Conservation (phyloP, 2,888 invertebrate species). For the Aleiodes testaceus region DNA sequence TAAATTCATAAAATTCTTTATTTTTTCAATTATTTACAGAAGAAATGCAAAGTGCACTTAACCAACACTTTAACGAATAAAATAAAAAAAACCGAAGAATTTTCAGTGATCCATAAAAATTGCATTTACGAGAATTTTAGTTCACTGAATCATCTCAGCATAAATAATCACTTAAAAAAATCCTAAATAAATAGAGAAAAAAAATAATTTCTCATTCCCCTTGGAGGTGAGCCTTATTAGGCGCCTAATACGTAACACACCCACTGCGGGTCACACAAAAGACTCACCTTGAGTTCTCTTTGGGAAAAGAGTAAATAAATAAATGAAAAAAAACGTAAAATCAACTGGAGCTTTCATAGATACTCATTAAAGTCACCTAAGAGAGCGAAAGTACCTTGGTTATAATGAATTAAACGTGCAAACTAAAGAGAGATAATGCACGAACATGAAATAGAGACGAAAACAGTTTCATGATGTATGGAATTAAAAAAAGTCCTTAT, state of each 20-base stretch:
- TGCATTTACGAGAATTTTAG: neutral
- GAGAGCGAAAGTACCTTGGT: conserved; percentile 19
- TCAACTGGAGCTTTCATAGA: conserved; percentile 12
- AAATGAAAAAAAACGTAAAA: neutral
- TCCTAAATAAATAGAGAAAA: conserved; percentile 7
- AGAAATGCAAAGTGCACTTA: no score
- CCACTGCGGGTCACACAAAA: conserved; percentile 22
- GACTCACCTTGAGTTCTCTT: conserved; percentile 29
- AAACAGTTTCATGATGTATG: conserved; percentile 3
- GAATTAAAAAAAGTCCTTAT: neutral
- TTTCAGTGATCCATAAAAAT: neutral
- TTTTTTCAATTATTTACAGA: no score
- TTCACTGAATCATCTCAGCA: conserved; percentile 4
- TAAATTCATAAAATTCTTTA: no score
- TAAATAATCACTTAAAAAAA: no score
- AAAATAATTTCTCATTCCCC: neutral
- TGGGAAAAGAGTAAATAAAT: neutral
- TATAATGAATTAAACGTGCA: conserved; percentile 9
- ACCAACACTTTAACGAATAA: no score
- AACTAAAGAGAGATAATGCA: neutral
- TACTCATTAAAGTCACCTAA: conserved; percentile 29
- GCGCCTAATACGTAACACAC: conserved; percentile 5
- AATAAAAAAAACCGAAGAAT: neutral
- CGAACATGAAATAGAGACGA: neutral
- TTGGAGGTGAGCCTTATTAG: conserved; percentile 10